phyloP scores from a whole-genome alignment of 2,113 vertebrate genomes.

The Antechinus flavipes region DNA sequence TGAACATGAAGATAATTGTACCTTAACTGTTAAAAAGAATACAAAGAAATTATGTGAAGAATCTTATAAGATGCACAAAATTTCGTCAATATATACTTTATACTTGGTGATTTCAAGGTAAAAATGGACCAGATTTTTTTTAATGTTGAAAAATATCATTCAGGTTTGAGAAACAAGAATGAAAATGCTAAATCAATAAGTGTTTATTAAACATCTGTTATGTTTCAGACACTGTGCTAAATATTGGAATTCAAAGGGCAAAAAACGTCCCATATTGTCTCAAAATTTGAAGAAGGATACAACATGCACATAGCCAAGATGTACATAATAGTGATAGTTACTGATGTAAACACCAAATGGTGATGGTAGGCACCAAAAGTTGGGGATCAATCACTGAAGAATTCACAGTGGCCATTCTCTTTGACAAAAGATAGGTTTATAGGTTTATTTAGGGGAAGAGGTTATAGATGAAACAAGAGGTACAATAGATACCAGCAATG shows the following conservation, averaged over 20 bases:
- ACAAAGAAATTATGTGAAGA: background rate
- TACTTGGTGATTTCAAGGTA: background rate
- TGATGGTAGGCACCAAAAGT: too few relatives aligned
- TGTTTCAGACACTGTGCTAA: background rate
- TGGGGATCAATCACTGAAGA: too few relatives aligned
- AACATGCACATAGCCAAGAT: background rate
- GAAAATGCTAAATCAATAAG: background rate
- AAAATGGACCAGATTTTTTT: background rate
- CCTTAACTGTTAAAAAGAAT: background rate
- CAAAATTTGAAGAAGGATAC: background rate
- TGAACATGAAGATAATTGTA: background rate
- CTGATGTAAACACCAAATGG: too few relatives aligned
- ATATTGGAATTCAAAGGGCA: background rate
- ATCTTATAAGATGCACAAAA: background rate
- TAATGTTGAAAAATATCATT: too few relatives aligned
- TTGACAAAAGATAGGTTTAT: too few relatives aligned
- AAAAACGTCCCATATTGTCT: background rate
- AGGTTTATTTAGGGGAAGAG: too few relatives aligned
- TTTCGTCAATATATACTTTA: background rate
- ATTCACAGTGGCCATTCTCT: too few relatives aligned
- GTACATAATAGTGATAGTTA: too few relatives aligned
- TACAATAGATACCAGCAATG: too few relatives aligned
- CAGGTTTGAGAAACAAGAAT: background rate
- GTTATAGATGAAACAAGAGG: too few relatives aligned
- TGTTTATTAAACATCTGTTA: background rate